Conservation (phyloP, 2,113 vertebrate genomes). For the Xenopus laevis region DNA sequence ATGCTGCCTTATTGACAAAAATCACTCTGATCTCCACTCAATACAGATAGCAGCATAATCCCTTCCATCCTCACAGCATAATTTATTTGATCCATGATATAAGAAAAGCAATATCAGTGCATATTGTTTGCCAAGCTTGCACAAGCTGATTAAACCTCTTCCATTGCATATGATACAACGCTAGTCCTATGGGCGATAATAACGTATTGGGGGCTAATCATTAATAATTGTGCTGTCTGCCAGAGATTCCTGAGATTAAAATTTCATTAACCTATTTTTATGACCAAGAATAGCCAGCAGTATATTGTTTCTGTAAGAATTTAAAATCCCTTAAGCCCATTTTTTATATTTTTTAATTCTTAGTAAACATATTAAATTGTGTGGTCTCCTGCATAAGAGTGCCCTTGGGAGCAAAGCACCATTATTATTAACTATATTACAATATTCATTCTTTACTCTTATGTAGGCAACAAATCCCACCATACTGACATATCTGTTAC, state of each 20-base stretch:
- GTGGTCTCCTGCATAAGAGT: neutral
- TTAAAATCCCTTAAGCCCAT: neutral
- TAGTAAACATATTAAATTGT: neutral
- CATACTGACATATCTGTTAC: too few relatives aligned
- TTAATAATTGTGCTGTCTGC: constrained; percentile 29
- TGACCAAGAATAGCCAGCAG: neutral
- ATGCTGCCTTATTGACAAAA: constrained; percentile 39
- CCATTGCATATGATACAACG: constrained; percentile 29
- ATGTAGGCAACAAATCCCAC: too few relatives aligned
- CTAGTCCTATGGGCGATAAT: constrained; percentile 21
- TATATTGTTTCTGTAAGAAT: neutral
- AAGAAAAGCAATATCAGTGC: constrained; percentile 36
- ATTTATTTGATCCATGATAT: constrained; percentile 35
- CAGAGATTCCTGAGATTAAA: constrained; percentile 2
- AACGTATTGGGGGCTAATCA: constrained; percentile 19
- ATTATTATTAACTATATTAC: neutral
- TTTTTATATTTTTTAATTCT: neutral
- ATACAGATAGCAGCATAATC: constrained; percentile 1
- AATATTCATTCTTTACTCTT: too few relatives aligned
- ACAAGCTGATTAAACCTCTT: constrained; percentile 33
- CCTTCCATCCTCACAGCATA: constrained; percentile 28
- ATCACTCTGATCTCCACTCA: constrained; percentile 31
- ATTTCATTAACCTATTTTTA: constrained; percentile 2
- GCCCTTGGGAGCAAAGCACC: neutral
- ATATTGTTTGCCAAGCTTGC: constrained; percentile 10